Base-by-base conservation (phyloP, 2,113 vertebrate genomes). In the Platycercus adscitus region DNA sequence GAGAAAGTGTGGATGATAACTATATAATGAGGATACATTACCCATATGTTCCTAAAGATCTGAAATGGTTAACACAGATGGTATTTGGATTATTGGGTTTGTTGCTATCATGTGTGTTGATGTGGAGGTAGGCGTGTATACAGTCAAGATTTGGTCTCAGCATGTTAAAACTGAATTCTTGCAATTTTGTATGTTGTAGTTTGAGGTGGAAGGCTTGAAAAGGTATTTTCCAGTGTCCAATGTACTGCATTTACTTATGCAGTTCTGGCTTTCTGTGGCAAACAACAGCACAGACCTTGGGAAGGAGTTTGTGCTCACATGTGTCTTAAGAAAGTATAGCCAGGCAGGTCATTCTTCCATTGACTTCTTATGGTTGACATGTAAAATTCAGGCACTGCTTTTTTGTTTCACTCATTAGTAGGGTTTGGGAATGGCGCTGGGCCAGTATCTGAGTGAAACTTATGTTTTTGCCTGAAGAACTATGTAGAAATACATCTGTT, bases 61-160 rank as follows among this genome's bases (percentile, higher is more conserved):
- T 37, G 31, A 53, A 73, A 18, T 46, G 13, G 13, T 41, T 77
- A 60, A 20, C 20, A 88, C 58, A 11, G 56, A 17, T 2, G 6
- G 17, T 73, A 6, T 41, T 79, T 31, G 29, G 12, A 24, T n/a
- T 61, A 17, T 9, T 75, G 28, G 13, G 33, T 28, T 75, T 28
- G 9, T 26, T 75, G 17, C 43, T 44, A 31, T 69, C 10, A 3
- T 9, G 5, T 0, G 2, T 10, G 11, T 21, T 41, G 25, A 14
- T 53, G n/a, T 43, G 31, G 17, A 81, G 11, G 6, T 89, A 35
- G 20, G 13, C 60, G 3, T 39, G 5, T 58, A 9, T 63, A 35
- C 10, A 56, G 13, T 43, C 11, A 28, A 28, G 23, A 12, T 73
- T 53, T 81, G 23, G 46, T 71, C 43, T 72, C 23, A 9, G 29